phyloP scores from a whole-genome alignment of 2,888 invertebrate species.

The Volucella inanis region DNA sequence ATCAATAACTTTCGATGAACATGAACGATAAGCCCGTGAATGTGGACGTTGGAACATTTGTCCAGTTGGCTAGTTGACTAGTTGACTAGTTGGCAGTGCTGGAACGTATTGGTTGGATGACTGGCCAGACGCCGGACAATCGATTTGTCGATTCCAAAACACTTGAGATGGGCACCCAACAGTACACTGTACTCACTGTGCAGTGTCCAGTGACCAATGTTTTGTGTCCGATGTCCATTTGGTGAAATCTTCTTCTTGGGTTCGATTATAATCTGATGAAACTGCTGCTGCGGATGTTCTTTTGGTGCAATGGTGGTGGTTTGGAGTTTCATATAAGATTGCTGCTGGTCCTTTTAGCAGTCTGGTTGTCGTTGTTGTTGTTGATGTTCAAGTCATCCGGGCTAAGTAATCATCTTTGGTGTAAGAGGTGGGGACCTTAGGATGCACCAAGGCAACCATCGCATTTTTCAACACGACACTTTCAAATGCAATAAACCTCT shows the following conservation, averaged over 20 bases:
- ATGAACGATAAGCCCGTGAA: conserved; percentile 72
- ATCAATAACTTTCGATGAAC: conserved; percentile 75
- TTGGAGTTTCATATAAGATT: conserved; percentile 62
- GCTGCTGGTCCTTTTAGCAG: conserved; percentile 33
- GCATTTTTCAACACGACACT: conserved; percentile 77
- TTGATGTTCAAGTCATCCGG: conserved; percentile 35
- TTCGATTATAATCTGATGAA: conserved; percentile 67
- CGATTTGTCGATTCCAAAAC: conserved; percentile 72
- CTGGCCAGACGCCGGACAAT: conserved; percentile 65
- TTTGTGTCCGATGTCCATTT: too few species aligned
- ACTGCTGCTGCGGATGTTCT: conserved; percentile 44
- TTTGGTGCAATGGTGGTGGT: conserved; percentile 57
- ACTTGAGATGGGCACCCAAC: conserved; percentile 60
- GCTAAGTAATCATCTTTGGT: conserved; percentile 69
- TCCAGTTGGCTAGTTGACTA: conserved; percentile 31
- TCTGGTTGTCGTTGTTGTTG: conserved; percentile 30
- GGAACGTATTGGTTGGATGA: conserved; percentile 27
- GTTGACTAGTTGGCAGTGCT: conserved; percentile 33
- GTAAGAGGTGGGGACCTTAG: conserved; percentile 68
- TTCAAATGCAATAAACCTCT: conserved; percentile 76
- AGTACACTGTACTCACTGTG: background rate
- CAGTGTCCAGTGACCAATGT: too few species aligned
- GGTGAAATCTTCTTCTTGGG: conserved; percentile 54
- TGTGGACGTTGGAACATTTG: conserved; percentile 62
- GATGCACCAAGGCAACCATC: conserved; percentile 66